Conservation (phyloP, 2,113 vertebrate genomes). For the Beaufortia kweichowensis region DNA sequence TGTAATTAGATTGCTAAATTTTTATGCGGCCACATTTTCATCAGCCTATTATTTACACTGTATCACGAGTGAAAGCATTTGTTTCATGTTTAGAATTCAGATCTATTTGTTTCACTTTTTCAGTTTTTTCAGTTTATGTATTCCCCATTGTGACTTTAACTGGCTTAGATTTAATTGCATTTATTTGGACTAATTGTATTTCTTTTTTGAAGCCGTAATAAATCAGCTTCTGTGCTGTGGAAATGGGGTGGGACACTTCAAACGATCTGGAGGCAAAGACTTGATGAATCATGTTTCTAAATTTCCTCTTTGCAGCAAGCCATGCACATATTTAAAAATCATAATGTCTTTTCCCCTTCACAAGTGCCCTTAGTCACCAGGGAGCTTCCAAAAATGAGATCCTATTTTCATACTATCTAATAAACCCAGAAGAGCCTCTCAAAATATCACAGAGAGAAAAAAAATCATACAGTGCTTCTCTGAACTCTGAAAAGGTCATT, state of each 20-base stretch:
- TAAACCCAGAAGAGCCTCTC: conserved; percentile 49
- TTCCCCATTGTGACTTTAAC: conserved; percentile 12
- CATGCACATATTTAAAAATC: conserved; percentile 39
- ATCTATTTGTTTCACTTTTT: conserved; percentile 9
- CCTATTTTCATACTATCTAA: conserved; percentile 59
- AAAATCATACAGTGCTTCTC: too few relatives aligned
- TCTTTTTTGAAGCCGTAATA: conserved; percentile 28
- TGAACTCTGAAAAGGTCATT: too few relatives aligned
- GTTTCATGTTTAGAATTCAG: neutral
- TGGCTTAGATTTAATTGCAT: conserved; percentile 42
- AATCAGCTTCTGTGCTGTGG: conserved; percentile 20
- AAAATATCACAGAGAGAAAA: conserved; percentile 28
- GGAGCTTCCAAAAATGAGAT: conserved; percentile 53
- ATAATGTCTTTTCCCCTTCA: conserved; percentile 23
- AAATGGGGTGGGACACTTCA: conserved; percentile 20
- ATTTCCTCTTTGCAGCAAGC: conserved; percentile 37
- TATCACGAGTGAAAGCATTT: conserved; percentile 11
- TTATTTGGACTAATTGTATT: conserved; percentile 28
- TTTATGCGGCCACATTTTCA: conserved; percentile 38
- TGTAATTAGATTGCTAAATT: conserved; percentile 38
- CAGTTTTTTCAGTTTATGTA: conserved; percentile 32
- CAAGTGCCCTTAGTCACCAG: conserved; percentile 37
- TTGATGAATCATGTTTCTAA: conserved; percentile 45
- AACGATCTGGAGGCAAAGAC: conserved; percentile 22
- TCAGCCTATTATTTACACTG: conserved; percentile 9